Percentiles rank a stretch among this genome's conserved stretches.
These are phyloP conservation scores for Epinephelus cyanopodus DNA, from an alignment of 2,113 vertebrate genomes.

Conservation along the genomic window DNA sequence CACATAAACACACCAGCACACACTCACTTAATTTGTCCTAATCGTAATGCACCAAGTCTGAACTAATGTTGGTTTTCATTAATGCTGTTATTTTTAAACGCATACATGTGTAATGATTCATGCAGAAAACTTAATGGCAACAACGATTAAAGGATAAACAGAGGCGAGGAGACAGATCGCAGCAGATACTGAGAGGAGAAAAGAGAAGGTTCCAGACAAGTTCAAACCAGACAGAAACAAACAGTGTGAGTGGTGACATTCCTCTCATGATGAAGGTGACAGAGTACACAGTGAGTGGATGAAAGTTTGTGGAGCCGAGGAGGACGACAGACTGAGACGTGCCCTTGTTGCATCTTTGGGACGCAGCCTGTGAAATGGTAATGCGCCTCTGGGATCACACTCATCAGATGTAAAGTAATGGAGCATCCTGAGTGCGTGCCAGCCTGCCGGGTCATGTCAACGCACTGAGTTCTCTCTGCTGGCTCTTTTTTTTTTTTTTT, in stretches of 20 bases:
- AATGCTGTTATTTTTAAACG: conserved; percentile 8
- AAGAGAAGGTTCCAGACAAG: not conserved
- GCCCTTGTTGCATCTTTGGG: conserved; percentile 23
- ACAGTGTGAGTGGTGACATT: not conserved
- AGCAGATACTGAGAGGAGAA: not conserved
- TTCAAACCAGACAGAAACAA: not conserved
- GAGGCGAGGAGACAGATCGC: not conserved
- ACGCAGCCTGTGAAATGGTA: conserved; percentile 22
- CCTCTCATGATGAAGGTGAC: conserved; percentile 9
- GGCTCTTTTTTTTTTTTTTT: not conserved
- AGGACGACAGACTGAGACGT: conserved; percentile 8
- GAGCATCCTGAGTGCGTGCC: not conserved
- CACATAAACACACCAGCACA: not conserved
- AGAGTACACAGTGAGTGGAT: not conserved
- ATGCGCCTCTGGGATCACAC: conserved; percentile 23
- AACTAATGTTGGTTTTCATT: conserved; percentile 27
- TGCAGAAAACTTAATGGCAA: conserved; percentile 25
- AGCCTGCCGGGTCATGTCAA: not conserved
- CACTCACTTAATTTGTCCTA: conserved; percentile 24
- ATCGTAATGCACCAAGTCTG: conserved; percentile 11
- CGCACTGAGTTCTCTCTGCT: not conserved
- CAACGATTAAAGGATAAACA: conserved; percentile 8
- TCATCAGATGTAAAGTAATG: conserved; percentile 29
- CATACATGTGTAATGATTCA: conserved; percentile 21
- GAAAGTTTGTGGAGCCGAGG: not conserved